phyloP scores from a whole-genome alignment of 2,888 invertebrate genomes.

The Lasioglossum morio region DNA sequence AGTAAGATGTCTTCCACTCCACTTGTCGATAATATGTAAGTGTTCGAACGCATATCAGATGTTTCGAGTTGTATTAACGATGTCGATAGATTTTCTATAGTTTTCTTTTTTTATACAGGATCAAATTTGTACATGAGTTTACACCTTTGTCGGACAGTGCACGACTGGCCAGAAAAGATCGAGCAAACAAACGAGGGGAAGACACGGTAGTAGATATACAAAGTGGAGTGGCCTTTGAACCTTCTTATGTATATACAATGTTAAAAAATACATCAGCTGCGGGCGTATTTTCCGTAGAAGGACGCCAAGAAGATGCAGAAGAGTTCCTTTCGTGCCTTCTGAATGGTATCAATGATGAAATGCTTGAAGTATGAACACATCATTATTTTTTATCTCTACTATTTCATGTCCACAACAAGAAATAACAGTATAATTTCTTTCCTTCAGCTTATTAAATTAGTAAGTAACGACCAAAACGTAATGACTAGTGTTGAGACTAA shows the following conservation, averaged over 20 bases:
- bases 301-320: conserved; percentile 98
- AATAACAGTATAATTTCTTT: conserved; percentile 36
- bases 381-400: conserved; percentile 22
- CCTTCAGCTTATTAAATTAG: conserved; percentile 86
- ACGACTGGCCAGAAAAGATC: conserved; percentile 84
- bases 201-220: conserved; percentile 86
- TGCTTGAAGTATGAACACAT: conserved; percentile 90
- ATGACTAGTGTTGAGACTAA: conserved; percentile 72
- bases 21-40: conserved; percentile 96
- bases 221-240: conserved; percentile 94
- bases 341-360: conserved; percentile 98
- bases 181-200: conserved; percentile 83
- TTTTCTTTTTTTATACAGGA: conserved; percentile 84
- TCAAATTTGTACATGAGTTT: conserved; percentile 92
- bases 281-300: conserved; percentile 91
- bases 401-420: neutral
- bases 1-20: conserved; percentile 88
- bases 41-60: neutral
- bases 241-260: conserved; percentile 94
- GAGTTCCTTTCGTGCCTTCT: conserved; percentile 97
- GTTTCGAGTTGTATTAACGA: neutral
- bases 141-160: conserved; percentile 88
- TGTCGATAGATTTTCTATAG: conserved; percentile 7
- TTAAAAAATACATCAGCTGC: conserved; percentile 91
- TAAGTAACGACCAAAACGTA: conserved; percentile 77